Evolutionary conservation across 2,888 invertebrate genomes (phyloP), one percentile per base, ranked within the genome.

Genomic region (Corbicula japonica): DNA sequence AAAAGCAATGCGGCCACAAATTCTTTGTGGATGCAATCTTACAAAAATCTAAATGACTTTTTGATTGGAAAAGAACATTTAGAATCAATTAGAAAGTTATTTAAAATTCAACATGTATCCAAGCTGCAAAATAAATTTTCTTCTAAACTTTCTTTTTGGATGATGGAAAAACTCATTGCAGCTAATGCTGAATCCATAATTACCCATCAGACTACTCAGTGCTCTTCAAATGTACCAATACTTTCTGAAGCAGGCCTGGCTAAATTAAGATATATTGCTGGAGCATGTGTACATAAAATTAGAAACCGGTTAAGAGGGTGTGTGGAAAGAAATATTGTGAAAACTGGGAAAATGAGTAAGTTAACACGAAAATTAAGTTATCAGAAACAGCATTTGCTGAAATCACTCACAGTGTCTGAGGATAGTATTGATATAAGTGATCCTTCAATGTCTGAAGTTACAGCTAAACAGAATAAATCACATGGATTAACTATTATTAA

Each of bases 281-380:
- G 62, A n/a, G 62, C 46, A 1, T 62, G 62, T 44, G 46, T 62
- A 2, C 41, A 62, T 28, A 62, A 62, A 46, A 62, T 62, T 10
- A 12, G 62, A n/a, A 23, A 62, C 6, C 41, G 23, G 34, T 56
- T 56, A 56, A 30, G n/a, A 12, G 32, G 32, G 10, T 32, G 32
- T 34, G 56, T 56, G 28, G 56, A 56, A 15, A 30, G 32, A 34
- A 56, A 32, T 34, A 23, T 56, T 18, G 62, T 41, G 3, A 62
- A 44, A 28, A 4, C 12, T n/a, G 46, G 8, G 8, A 62, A 62
- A 44, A 21, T 18, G 10, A 62, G 62, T 30, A 62, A 62, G 46
- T 46, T 62, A 5, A 28, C 62, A 4, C 26, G 28, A 46, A 21
- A 26, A 46, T 28, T 62, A 1, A 62, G 21, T 21, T 62, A 28